Evolutionary conservation across 2,113 vertebrate genomes (phyloP).

Genomic region (Rhizomys pruinosus): DNA sequence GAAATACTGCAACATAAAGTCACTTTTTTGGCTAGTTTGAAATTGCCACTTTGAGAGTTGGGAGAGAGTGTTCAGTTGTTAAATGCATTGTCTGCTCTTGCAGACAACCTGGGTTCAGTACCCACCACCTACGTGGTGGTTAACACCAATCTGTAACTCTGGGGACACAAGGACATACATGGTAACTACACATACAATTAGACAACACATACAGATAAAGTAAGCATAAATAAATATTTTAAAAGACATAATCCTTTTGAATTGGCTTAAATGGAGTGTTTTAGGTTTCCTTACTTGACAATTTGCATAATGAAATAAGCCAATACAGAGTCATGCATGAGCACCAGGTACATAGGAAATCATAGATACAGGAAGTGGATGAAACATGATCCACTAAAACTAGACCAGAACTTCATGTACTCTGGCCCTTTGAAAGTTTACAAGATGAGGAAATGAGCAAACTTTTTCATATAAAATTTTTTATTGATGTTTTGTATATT

Average conservation of each 20-base stretch:
- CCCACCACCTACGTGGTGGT: too few relatives aligned
- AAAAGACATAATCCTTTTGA: neutral
- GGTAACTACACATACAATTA: too few relatives aligned
- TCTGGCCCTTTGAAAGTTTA: conserved; percentile 2
- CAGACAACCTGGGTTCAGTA: too few relatives aligned
- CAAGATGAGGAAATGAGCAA: conserved; percentile 11
- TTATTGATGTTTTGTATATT: too few relatives aligned
- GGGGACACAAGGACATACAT: too few relatives aligned
- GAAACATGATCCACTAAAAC: neutral
- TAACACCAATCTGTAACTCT: too few relatives aligned
- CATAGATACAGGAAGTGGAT: neutral
- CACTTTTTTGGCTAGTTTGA: neutral
- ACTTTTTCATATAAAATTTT: too few relatives aligned
- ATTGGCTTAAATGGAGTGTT: neutral
- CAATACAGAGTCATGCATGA: neutral
- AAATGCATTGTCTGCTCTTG: too few relatives aligned
- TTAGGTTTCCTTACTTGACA: neutral
- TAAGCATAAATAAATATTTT: neutral
- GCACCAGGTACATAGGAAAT: neutral
- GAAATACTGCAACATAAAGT: neutral
- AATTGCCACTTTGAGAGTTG: neutral
- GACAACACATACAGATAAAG: neutral
- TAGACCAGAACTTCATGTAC: neutral
- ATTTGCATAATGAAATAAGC: neutral
- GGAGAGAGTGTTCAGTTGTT: neutral